phyloP scores from a whole-genome alignment of 2,113 vertebrate genomes.

The Deroptyus accipitrinus region DNA sequence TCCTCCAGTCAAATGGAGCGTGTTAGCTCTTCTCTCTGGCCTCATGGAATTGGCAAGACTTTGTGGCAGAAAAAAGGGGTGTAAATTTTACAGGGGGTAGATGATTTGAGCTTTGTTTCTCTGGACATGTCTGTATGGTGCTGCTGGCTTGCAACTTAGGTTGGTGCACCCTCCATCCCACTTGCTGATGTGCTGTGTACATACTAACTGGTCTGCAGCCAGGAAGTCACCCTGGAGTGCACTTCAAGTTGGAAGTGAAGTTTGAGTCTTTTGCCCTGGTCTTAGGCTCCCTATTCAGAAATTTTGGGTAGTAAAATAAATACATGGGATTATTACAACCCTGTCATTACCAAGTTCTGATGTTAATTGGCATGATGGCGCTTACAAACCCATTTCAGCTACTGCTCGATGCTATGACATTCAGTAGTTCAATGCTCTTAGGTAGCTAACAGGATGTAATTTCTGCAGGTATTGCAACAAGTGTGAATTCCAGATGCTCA shows the following conservation, averaged over 20 bases:
- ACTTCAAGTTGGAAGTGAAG: background rate
- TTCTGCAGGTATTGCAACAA: background rate
- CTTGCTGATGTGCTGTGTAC: background rate
- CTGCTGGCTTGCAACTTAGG: background rate
- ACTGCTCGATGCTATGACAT: background rate
- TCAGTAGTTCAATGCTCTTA: background rate
- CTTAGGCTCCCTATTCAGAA: background rate
- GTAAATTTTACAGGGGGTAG: background rate
- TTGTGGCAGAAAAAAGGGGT: background rate
- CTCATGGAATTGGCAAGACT: background rate
- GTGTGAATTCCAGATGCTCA: background rate
- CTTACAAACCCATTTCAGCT: background rate
- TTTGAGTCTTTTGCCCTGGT: background rate
- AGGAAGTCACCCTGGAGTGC: fast-evolving
- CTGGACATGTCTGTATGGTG: background rate
- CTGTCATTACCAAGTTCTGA: background rate
- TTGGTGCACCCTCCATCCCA: background rate
- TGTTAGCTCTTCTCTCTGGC: background rate
- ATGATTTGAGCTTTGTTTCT: background rate
- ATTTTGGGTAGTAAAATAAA: background rate
- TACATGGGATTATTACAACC: background rate
- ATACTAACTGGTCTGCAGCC: background rate
- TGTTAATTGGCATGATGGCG: background rate
- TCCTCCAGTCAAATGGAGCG: background rate
- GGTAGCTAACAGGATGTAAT: background rate